A percentile compares a stretch with the other conserved stretches of the same genome.
Conservation (phyloP, 2,888 invertebrate genomes). For the Phengaris arion region DNA sequence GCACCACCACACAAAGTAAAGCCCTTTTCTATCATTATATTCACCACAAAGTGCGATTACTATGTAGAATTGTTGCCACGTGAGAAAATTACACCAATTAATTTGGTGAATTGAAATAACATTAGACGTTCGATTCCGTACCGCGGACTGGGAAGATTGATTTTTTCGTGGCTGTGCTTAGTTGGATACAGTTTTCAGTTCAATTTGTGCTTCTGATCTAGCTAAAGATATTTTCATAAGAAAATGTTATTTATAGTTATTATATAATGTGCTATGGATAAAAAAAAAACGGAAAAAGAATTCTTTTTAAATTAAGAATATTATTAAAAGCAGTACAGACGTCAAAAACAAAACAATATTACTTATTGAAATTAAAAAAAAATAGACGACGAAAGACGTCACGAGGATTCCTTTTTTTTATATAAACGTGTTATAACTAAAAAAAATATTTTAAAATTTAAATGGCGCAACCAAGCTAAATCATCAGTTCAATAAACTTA, state of each 20-base stretch:
- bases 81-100: constrained; percentile 4
- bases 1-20: constrained; percentile 40
- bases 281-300: too few relatives aligned
- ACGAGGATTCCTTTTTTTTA: too few relatives aligned
- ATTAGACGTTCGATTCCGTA: constrained; percentile 40
- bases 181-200: constrained; percentile 46
- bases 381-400: too few relatives aligned
- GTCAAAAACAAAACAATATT: too few relatives aligned
- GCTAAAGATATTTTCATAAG: not conserved
- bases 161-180: constrained; percentile 56
- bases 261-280: too few relatives aligned
- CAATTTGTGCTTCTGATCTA: constrained; percentile 17
- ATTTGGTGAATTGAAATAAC: constrained; percentile 19
- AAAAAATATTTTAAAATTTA: too few relatives aligned
- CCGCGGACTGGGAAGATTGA: constrained; percentile 55
- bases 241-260: not conserved
- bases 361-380: too few relatives aligned
- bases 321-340: too few relatives aligned
- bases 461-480: too few relatives aligned
- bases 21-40: constrained; percentile 30
- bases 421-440: too few relatives aligned
- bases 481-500: too few relatives aligned
- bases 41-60: constrained; percentile 34
- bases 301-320: too few relatives aligned
- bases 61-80: constrained; percentile 35